Percentiles rank a stretch among this genome's conserved stretches.
phyloP scores from a whole-genome alignment of 2,113 vertebrate genomes.

The Apodemus speciosus region DNA sequence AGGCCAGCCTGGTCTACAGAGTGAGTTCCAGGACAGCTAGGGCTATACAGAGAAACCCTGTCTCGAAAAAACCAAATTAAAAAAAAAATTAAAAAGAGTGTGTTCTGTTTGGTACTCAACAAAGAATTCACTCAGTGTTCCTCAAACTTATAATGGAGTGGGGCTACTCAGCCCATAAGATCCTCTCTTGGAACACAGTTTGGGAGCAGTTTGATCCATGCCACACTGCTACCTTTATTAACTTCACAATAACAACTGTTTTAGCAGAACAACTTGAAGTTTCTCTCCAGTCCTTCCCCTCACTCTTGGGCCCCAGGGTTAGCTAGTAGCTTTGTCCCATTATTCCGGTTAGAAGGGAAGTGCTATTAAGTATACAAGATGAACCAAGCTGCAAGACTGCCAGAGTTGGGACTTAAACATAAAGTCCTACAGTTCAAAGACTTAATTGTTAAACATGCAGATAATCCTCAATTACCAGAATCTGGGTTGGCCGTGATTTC shows the following conservation, averaged over 20 bases:
- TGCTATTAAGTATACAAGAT: background rate
- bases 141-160: background rate
- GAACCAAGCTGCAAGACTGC: background rate
- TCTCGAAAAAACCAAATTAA: too few relatives aligned
- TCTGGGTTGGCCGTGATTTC: background rate
- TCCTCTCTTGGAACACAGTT: background rate
- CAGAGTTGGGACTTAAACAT: conserved; percentile 43
- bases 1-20: too few relatives aligned
- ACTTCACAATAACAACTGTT: background rate
- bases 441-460: conserved; percentile 53
- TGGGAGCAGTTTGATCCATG: background rate
- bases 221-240: background rate
- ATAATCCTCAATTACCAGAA: conserved; percentile 41
- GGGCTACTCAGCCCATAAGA: background rate
- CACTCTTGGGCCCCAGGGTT: background rate
- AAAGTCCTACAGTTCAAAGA: conserved; percentile 54
- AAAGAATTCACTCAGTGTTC: background rate
- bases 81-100: too few relatives aligned
- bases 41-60: too few relatives aligned
- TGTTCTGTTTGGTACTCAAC: background rate
- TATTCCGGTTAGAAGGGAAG: conserved; percentile 40
- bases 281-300: background rate
- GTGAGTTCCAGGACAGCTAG: too few relatives aligned
- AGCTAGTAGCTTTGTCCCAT: conserved; percentile 13
- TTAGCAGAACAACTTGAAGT: background rate